A percentile compares a stretch with the other conserved stretches of the same genome.
Conservation (phyloP, 2,113 vertebrate genomes). For the Panthera leo region DNA sequence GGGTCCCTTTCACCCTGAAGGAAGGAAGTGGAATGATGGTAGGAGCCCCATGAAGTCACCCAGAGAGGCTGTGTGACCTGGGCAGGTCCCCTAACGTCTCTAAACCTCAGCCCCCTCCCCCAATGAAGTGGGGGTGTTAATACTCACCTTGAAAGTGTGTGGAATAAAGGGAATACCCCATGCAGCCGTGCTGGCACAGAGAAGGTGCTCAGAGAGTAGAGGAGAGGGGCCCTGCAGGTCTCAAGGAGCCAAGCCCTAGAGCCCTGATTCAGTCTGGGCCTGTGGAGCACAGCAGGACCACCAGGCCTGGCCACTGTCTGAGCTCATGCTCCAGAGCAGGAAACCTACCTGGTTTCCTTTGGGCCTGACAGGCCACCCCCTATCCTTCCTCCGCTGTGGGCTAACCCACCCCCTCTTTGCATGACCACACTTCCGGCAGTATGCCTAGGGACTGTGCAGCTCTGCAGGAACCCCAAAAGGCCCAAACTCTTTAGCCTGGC, state of each 20-base stretch:
- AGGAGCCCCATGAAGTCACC: neutral
- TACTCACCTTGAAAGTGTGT: neutral
- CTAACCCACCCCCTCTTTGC: neutral
- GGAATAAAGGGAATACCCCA: neutral
- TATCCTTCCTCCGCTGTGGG: neutral
- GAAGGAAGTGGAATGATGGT: neutral
- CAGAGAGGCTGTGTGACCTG: neutral
- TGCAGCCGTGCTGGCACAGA: neutral
- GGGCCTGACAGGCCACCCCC: neutral
- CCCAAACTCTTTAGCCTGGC: neutral
- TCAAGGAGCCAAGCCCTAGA: neutral
- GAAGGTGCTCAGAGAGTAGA: neutral
- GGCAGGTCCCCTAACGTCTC: neutral
- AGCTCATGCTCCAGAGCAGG: neutral
- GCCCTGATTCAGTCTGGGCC: neutral
- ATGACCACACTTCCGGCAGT: neutral
- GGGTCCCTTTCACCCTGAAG: neutral
- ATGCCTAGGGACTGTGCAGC: neutral
- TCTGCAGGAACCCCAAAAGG: neutral
- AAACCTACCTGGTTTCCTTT: slow-evolving; percentile 39
- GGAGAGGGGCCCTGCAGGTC: neutral
- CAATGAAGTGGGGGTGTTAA: neutral
- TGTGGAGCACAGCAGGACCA: neutral
- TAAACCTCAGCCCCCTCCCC: neutral
- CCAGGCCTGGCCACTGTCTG: too few species aligned